phyloP scores from a whole-genome alignment of 2,797 vertebrate genomes.

The Tapirus indicus region DNA sequence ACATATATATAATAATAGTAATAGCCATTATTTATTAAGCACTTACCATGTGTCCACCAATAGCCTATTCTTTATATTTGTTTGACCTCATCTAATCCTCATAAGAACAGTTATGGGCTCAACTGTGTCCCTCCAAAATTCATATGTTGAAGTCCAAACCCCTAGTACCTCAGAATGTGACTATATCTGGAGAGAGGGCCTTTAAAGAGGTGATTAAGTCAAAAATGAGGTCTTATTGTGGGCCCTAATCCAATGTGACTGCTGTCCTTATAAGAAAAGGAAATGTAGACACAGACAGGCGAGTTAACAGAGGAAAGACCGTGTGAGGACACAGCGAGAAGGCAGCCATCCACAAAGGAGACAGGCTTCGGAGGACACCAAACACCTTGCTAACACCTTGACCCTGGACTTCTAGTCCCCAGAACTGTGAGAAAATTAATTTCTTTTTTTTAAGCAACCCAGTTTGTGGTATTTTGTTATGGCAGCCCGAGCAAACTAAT shows the following conservation, averaged over 20 bases:
- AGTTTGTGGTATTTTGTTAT: neutral
- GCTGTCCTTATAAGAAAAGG: neutral
- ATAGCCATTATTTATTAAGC: neutral
- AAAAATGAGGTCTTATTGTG: neutral
- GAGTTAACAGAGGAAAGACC: neutral
- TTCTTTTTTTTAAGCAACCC: neutral
- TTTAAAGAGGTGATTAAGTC: neutral
- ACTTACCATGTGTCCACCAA: neutral
- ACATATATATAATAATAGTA: neutral
- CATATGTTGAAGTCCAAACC: neutral
- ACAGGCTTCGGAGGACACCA: neutral
- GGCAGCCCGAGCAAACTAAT: neutral
- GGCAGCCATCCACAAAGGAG: neutral
- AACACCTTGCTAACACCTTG: neutral
- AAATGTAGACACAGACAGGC: neutral
- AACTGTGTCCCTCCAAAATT: neutral
- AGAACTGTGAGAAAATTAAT: neutral
- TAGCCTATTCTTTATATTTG: slow-evolving; percentile 11
- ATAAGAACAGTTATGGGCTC: neutral
- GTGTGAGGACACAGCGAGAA: accelerated
- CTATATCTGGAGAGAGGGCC: neutral
- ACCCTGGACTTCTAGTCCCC: neutral
- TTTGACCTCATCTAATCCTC: neutral
- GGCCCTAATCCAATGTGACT: neutral
- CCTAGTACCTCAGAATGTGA: neutral